These are phyloP conservation scores for Euwallacea fornicatus DNA, from an alignment of 1,140 invertebrate genomes.

Conservation along the genomic window DNA sequence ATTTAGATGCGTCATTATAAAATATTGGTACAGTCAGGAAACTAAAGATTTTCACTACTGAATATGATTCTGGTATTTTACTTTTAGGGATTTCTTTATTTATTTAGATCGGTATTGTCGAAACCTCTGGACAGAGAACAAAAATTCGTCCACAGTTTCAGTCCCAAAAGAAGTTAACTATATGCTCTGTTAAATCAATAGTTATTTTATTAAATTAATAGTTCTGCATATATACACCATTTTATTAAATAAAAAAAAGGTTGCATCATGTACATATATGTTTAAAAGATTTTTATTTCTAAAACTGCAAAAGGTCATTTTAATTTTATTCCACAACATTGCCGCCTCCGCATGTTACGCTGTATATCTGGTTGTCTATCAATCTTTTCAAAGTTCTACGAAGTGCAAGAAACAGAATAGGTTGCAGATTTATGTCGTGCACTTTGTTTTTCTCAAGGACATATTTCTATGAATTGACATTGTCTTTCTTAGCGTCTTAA, in stretches of 20 bases:
- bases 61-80: conserved; percentile 63
- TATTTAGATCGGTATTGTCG: conserved; percentile 60
- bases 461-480: no score
- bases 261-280: neutral
- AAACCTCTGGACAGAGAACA: conserved; percentile 53
- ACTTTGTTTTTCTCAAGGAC: no score
- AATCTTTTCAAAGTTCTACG: no score
- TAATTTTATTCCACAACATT: no score
- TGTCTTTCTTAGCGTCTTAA: no score
- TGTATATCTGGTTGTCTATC: no score
- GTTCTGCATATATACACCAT: neutral
- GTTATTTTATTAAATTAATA: neutral
- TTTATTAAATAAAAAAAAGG: neutral
- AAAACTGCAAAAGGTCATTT: no score
- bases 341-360: no score
- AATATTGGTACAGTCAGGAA: conserved; percentile 67
- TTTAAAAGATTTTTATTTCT: neutral
- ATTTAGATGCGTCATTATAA: conserved; percentile 69
- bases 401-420: no score
- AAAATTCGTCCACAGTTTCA: conserved; percentile 43
- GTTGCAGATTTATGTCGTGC: no score
- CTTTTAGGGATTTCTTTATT: conserved; percentile 60
- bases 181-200: conserved; percentile 36
- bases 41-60: conserved; percentile 68
- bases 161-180: conserved; percentile 46